Base-by-base conservation (phyloP, 92 coral and sea anemone species). In the Porites divaricata region DNA sequence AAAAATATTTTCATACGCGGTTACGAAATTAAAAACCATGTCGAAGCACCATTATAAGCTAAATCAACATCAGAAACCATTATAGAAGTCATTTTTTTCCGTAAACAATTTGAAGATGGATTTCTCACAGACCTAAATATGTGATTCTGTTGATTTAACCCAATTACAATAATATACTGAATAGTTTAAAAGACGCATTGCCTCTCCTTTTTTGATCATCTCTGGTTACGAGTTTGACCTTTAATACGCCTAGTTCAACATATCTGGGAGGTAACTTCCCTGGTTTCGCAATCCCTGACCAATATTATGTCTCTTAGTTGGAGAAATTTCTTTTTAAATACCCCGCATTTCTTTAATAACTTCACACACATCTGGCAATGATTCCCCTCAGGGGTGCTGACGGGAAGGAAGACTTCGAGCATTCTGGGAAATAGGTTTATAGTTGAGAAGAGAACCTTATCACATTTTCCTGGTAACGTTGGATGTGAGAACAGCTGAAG, bases 401-500 rank as follows among this genome's bases (percentile, higher is more conserved):
- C 48, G 59, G 70, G 72, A 21, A 7, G 2, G 10, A 64, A 9
- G 45, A 0, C 72, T 15, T 2, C 41, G 45, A 61, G 82, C 61
- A 78, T 78, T 78, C 23, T 78, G 82, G 83, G 83, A 49, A 78
- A 62, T 15, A 24, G 63, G 59, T 11, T 9, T 51, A 22, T 23
- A 7, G 17, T 51, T 68, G 51, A 68, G 13, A 8, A 9, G 26
- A 15, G 69, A 65, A 8, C 6, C 9, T 25, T 17, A 72, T 0
- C 62, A 9, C 8, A 0, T 3, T 71, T 20, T 6, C 17, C 25
- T 77, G 12, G 69, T 12, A 14, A 8, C 1, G 15, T 23, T 9
- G 45, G 15, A 21, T 1, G 53, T 22, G 14, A 25, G 49, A 71
- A 4, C 57, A 2, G 57, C 15, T 15, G 49, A 2, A 15, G 6